Evolutionary conservation across 2,888 invertebrate genomes (phyloP).

Genomic region (Hoplodrina ambigua): DNA sequence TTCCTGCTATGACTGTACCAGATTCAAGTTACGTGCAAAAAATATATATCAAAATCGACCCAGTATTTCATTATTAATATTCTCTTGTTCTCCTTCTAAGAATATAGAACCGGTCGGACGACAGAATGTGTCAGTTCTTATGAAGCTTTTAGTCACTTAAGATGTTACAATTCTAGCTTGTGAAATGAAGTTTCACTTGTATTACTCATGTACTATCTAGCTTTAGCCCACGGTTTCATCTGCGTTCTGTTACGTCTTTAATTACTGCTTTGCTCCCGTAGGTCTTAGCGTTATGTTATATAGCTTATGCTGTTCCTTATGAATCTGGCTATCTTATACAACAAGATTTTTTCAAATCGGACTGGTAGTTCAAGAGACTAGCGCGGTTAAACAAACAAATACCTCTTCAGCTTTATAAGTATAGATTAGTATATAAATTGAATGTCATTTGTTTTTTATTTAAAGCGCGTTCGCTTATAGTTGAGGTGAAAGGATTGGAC

Average conservation of each 20-base stretch:
- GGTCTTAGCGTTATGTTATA: too few relatives aligned
- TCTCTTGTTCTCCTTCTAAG: slow-evolving; percentile 40
- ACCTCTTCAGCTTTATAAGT: too few relatives aligned
- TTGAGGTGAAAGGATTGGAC: slow-evolving; percentile 7
- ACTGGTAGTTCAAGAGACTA: too few relatives aligned
- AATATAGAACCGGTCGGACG: slow-evolving; percentile 50
- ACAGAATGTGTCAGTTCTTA: slow-evolving; percentile 33
- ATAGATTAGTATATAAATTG: background rate
- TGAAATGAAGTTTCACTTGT: slow-evolving; percentile 40
- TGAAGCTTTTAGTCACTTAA: slow-evolving; percentile 17
- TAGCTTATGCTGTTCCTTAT: too few relatives aligned
- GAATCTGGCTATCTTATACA: too few relatives aligned
- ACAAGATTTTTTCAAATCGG: too few relatives aligned
- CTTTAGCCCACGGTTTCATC: too few relatives aligned
- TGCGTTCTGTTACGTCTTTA: too few relatives aligned
- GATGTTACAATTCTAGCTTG: slow-evolving; percentile 16
- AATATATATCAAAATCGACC: slow-evolving; percentile 28
- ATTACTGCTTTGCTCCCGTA: too few relatives aligned
- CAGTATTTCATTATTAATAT: slow-evolving; percentile 33
- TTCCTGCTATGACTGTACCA: slow-evolving; percentile 51
- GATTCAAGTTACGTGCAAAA: slow-evolving; percentile 35
- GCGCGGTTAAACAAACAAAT: too few relatives aligned
- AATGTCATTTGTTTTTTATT: slow-evolving; percentile 30
- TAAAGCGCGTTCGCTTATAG: slow-evolving; percentile 6
- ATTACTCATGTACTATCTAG: slow-evolving; percentile 25